These are phyloP conservation scores for Bombyx huttoni DNA, from an alignment of 2,888 invertebrate genomes.

Conservation along the genomic window DNA sequence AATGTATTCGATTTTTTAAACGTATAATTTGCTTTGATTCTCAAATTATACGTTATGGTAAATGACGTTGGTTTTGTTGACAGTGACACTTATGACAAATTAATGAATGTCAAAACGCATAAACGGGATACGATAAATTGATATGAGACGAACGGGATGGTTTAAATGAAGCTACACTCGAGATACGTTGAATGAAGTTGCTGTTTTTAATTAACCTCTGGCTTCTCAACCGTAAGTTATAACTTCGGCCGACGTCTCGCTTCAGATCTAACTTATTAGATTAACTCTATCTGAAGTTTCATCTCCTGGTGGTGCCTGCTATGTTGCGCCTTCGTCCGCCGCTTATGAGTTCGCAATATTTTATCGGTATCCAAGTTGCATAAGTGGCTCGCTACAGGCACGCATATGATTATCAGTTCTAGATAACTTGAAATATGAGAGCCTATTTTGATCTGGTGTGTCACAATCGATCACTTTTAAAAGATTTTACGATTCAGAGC, in stretches of 20 bases:
- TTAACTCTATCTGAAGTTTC: slow-evolving; percentile 62
- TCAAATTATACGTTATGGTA: too few relatives aligned
- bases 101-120: neutral
- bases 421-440: slow-evolving; percentile 43
- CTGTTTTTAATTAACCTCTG: slow-evolving; percentile 73
- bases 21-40: too few relatives aligned
- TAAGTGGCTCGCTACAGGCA: slow-evolving; percentile 39
- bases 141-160: slow-evolving; percentile 31
- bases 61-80: too few relatives aligned
- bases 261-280: slow-evolving; percentile 70
- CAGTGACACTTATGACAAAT: too few relatives aligned
- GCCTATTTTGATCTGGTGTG: slow-evolving; percentile 41
- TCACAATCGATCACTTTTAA: slow-evolving; percentile 26
- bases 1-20: too few relatives aligned
- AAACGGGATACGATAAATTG: slow-evolving; percentile 17
- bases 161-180: slow-evolving; percentile 53
- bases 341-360: slow-evolving; percentile 64
- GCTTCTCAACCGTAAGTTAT: slow-evolving; percentile 62
- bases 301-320: slow-evolving; percentile 39
- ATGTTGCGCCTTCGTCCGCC: slow-evolving; percentile 22
- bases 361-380: slow-evolving; percentile 38
- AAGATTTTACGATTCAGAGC: slow-evolving; percentile 21
- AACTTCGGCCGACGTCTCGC: slow-evolving; percentile 55
- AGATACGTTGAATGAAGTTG: slow-evolving; percentile 60
- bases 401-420: slow-evolving; percentile 46